Percentiles rank a stretch among this genome's conserved stretches.
phyloP scores from a whole-genome alignment of 2,113 vertebrate genomes.

The Pyxicephalus adspersus region DNA sequence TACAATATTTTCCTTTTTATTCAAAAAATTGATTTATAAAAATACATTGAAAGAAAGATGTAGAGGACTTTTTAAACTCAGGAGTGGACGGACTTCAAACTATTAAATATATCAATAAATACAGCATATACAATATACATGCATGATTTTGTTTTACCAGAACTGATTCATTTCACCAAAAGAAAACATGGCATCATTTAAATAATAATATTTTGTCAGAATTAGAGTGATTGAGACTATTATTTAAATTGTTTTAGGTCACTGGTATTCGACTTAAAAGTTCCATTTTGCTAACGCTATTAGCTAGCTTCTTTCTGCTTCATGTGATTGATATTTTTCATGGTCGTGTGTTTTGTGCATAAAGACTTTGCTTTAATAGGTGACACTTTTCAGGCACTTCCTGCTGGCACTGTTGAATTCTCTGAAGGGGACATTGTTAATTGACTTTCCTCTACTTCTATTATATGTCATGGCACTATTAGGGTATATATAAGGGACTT shows the following conservation, averaged over 20 bases:
- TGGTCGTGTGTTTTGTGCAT: slow-evolving; percentile 53
- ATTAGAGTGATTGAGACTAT: slow-evolving; percentile 2
- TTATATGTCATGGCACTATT: slow-evolving; percentile 58
- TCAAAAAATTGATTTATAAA: no score
- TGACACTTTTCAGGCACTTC: slow-evolving; percentile 52
- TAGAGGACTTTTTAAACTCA: no score
- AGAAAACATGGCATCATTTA: slow-evolving; percentile 5
- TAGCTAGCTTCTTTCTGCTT: slow-evolving; percentile 45
- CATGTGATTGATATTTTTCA: slow-evolving; percentile 55
- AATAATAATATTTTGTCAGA: slow-evolving; percentile 35
- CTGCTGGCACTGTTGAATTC: slow-evolving; percentile 56
- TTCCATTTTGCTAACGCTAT: slow-evolving; percentile 40
- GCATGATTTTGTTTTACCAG: neutral
- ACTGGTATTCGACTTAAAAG: slow-evolving; percentile 31
- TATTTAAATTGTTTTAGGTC: slow-evolving; percentile 38
- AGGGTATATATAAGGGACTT: slow-evolving; percentile 57
- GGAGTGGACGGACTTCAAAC: no score
- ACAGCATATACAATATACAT: no score
- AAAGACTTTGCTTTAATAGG: slow-evolving; percentile 55
- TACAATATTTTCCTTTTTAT: no score
- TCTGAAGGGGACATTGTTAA: slow-evolving; percentile 58
- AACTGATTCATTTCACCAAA: slow-evolving; percentile 18
- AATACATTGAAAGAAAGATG: no score
- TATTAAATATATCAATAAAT: no score
- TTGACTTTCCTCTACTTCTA: slow-evolving; percentile 53